Evolutionary conservation across 2,797 vertebrate genomes (phyloP).

Genomic region (Nyctalus aviator): DNA sequence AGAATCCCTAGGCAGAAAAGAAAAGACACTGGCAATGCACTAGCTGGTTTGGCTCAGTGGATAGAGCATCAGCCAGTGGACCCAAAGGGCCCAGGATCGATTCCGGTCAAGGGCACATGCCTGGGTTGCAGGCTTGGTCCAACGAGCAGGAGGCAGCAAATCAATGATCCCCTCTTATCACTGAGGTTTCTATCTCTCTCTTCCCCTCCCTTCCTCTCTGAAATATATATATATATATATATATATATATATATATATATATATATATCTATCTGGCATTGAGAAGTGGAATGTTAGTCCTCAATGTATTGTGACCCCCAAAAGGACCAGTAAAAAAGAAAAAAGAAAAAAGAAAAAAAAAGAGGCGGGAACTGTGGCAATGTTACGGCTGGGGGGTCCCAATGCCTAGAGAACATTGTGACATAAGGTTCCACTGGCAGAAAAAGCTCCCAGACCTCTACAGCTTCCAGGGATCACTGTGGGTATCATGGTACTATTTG

Average conservation of each 20-base stretch:
- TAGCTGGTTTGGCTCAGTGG: no score
- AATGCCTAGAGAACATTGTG: not conserved
- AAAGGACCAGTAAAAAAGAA: not conserved
- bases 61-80: no score
- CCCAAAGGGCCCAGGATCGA: no score
- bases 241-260: no score
- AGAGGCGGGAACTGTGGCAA: not conserved
- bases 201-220: no score
- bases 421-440: not conserved
- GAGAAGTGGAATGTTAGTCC: not conserved
- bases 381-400: not conserved
- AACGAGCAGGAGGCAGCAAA: no score
- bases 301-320: not conserved
- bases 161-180: no score
- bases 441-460: not conserved
- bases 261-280: no score
- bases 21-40: not conserved
- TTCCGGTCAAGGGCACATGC: no score
- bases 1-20: not conserved
- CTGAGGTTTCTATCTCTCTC: no score
- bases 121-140: no score
- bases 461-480: not conserved
- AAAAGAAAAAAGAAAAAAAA: no score
- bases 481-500: not conserved
- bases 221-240: not conserved